Percentiles rank a stretch among this genome's conserved stretches.
Conservation (phyloP, 2,888 invertebrate genomes). For the Pimpla rufipes region DNA sequence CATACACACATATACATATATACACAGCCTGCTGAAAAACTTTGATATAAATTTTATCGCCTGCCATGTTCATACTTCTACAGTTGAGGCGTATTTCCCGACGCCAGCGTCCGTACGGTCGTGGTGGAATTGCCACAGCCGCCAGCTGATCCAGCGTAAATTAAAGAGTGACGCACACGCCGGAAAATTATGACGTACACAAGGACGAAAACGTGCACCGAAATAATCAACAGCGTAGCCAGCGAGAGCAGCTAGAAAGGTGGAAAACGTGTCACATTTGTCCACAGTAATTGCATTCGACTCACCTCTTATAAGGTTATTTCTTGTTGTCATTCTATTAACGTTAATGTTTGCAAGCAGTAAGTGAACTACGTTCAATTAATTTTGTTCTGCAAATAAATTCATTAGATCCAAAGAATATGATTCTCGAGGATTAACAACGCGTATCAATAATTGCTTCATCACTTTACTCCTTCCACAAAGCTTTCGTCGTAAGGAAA, state of each 20-base stretch:
- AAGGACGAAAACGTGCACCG: not conserved
- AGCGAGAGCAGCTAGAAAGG: not conserved
- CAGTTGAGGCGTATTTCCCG: not conserved
- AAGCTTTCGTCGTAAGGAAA: no score
- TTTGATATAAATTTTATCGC: constrained; percentile 38
- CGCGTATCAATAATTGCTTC: no score
- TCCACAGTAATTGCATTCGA: not conserved
- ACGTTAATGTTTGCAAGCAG: no score
- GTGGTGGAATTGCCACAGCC: not conserved
- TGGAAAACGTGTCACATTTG: no score
- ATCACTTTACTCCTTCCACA: no score
- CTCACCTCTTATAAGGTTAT: not conserved
- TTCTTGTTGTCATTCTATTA: not conserved
- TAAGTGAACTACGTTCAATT: no score
- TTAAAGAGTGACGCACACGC: constrained; percentile 1
- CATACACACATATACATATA: constrained; percentile 24
- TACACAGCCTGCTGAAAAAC: constrained; percentile 33
- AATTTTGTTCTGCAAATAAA: no score
- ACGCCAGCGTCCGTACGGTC: not conserved
- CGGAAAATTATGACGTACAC: not conserved
- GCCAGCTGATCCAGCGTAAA: not conserved
- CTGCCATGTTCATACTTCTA: constrained; percentile 1
- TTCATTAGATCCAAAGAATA: no score
- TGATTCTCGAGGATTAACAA: no score
- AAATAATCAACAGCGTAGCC: not conserved